Evolutionary conservation across 92 coral and sea anemone genomes (phyloP), one percentile per base, ranked within the genome.

Genomic region (Isaurus tuberculatus): DNA sequence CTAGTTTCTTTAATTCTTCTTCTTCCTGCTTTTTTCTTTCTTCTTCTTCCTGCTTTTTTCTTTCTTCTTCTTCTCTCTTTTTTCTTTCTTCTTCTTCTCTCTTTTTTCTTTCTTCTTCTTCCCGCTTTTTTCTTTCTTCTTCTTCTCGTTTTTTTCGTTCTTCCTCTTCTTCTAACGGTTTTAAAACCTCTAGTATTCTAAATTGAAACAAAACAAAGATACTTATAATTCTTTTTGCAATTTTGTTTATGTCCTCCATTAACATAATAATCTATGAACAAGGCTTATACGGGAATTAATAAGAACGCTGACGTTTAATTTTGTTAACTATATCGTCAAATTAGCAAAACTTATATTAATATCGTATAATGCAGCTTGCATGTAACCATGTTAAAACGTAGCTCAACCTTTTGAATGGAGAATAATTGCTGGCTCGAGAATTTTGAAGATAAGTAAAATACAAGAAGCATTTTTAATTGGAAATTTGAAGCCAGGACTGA

Each of bases 151-250:
- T 81, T 68, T 42, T 81, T 65, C 82, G 70, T 73, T 80, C 78
- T 23, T 34, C 88, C 19, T 26, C 58, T 30, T 79, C 9, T 63
- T 92, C 94, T 13, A 92, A 79, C 26, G 86, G 84, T 26, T 84
- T 86, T 16, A 92, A 88, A 46, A 93, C 80, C 7, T 84, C 88
- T 80, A 90, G 86, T 22, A 92, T 83, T 29, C 97, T 90, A 11
- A 0, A 8, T 40, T 44, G 16, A 34, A 57, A 5, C 55, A 29
- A 72, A 22, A 75, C 15, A 0, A 1, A 11, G 17, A 51, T 0
- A 51, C n/a, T 57, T 9, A 5, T 27, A 5, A 57, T 19, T 19
- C 20, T 19, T n/a, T 19, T 57, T 19, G 1, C 19, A 13, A 17
- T 57, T n/a, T 57, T 0, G 64, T 9, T 22, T 17, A 55, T 55